phyloP scores from a whole-genome alignment of 2,113 vertebrate genomes.

The Nerophis lumbriciformis region DNA sequence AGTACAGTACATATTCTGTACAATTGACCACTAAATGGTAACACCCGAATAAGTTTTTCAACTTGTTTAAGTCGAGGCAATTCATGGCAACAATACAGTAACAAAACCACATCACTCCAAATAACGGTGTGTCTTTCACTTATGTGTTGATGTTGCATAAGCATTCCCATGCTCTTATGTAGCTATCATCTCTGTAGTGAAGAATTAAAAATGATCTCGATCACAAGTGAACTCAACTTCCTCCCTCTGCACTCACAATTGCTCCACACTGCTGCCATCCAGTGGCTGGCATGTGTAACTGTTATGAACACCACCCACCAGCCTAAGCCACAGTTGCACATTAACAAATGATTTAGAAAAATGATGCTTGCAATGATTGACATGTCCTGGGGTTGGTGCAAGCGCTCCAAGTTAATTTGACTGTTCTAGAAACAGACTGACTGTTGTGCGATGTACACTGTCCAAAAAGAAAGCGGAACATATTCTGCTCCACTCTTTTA shows the following conservation, averaged over 20 bases:
- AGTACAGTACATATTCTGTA: too few species aligned
- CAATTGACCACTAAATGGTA: too few species aligned
- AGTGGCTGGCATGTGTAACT: slow-evolving; percentile 56
- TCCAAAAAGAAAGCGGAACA: background rate
- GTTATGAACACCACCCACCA: slow-evolving; percentile 19
- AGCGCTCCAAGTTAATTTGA: background rate
- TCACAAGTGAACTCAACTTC: slow-evolving; percentile 3
- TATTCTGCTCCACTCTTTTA: too few species aligned
- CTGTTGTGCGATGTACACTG: background rate
- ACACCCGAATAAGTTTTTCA: too few species aligned
- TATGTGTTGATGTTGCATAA: slow-evolving; percentile 7
- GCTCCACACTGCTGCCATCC: slow-evolving; percentile 69
- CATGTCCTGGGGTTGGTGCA: background rate
- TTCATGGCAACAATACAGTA: too few species aligned
- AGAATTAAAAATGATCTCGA: slow-evolving; percentile 32
- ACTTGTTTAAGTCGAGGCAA: too few species aligned
- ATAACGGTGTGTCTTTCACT: background rate
- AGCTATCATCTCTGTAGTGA: slow-evolving; percentile 7
- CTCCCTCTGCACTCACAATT: slow-evolving; percentile 36
- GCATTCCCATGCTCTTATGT: background rate
- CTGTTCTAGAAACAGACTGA: background rate
- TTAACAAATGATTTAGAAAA: slow-evolving; percentile 11
- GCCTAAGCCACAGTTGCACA: slow-evolving; percentile 20
- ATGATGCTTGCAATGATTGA: slow-evolving; percentile 2
- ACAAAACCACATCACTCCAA: background rate